Evolutionary conservation across 2,797 vertebrate genomes (phyloP).

Genomic region (Spinus pinus): DNA sequence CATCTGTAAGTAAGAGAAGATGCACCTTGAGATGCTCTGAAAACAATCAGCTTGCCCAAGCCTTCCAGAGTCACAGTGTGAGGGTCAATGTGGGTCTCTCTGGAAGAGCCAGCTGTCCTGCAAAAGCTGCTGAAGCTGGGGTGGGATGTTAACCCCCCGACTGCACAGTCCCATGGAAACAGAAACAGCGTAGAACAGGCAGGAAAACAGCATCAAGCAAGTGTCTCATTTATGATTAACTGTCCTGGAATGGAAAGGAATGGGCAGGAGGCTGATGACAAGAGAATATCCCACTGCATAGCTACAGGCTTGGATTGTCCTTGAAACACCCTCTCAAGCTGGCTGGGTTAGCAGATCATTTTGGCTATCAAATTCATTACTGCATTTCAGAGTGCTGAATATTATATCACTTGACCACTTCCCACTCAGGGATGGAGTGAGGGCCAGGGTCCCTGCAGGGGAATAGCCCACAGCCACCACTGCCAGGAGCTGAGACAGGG

Average conservation of each 20-base stretch:
- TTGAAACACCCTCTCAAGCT: background rate
- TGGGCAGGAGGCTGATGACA: background rate
- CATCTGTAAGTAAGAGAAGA: background rate
- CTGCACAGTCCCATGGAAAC: rapidly evolving
- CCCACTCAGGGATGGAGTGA: rapidly evolving
- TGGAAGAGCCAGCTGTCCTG: background rate
- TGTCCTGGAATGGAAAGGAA: background rate
- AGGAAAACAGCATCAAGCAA: background rate
- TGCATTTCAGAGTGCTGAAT: background rate
- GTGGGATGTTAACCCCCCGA: background rate
- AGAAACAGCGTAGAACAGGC: background rate
- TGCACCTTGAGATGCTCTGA: background rate
- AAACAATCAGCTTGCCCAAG: background rate
- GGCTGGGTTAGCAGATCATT: background rate
- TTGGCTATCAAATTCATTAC: background rate
- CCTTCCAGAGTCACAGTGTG: background rate
- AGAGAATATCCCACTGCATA: background rate
- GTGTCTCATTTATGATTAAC: background rate
- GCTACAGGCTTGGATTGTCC: background rate
- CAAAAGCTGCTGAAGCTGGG: background rate
- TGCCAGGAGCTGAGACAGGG: background rate
- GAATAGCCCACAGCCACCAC: background rate
- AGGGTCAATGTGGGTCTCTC: background rate
- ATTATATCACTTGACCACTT: background rate
- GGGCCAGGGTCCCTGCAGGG: background rate